Evolutionary conservation across 1,140 invertebrate species (phyloP), one percentile per base, ranked within the genome.

Genomic region (Brachionus plicatilis): DNA sequence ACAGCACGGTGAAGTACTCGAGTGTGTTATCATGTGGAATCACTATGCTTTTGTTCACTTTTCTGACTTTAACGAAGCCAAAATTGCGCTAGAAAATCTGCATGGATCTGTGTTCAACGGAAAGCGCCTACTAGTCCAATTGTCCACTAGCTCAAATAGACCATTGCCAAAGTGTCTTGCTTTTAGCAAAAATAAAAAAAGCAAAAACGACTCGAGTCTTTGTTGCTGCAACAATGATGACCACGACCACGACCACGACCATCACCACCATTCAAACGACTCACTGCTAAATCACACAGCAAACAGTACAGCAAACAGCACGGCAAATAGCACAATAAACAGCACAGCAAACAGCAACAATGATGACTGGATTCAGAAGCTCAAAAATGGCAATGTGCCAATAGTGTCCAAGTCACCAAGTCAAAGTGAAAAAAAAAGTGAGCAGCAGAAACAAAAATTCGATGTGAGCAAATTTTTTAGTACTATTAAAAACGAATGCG

Each of bases 1-100:
- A 17, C 8, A 47, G 47, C 70, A 68, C 12, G 80, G 80, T 29
- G 33, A 83, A 27, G 80, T 83, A 11, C 9, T 83, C 17, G 80
- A 83, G 24, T 83, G 80, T 83, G 80, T 68, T n/a, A 83, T 83
- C 4, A 66, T 83, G 41, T 68, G 80, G 65, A 60, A 83, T 83
- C 72, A 76, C n/a, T 83, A 83, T 33, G 78, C 78, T 33, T 80
- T 80, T 27, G 43, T 80, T 29, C 78, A 80, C 33, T 80, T 76
- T 50, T 20, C 72, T 1, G 72, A 76, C 12, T 76, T 76, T 50
- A 76, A 47, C 20, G 72, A 76, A 50, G 72, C 72, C 14, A 76
- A 76, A 50, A 50, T 50, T 50, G 76, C 76, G 11, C 43, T 80
- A 6, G 76, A 80, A 50, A 41, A 80, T 60, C 33, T 60, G n/a